Base-by-base conservation (phyloP, 2,888 invertebrate species). In the Ennomos erosarius region DNA sequence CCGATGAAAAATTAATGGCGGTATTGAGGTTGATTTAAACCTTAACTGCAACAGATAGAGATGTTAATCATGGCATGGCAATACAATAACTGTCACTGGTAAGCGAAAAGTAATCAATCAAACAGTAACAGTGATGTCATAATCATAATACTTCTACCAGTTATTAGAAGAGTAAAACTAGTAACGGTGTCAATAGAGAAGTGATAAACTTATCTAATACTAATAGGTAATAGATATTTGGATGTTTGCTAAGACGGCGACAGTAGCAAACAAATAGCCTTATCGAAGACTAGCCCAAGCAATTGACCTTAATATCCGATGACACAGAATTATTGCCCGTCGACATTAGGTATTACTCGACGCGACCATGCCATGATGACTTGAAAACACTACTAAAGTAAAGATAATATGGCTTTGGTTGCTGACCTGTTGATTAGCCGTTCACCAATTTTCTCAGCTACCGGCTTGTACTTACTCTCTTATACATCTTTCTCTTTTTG, bases 301-400 rank as follows among this genome's bases (percentile, higher is more conserved):
- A 86, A 84, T 86, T 87, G 88, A 87, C 88, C 87, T 74, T 83
- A 84, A 85, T 88, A 83, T 81, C 75, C 70, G 78, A 82, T 79
- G 81, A 84, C 78, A 76, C 76, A 73, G 75, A 77, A 83, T 79
- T 82, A 57, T 82, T 79, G 73, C 74, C 70, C 74, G 73, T 74
- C 70, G 70, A 77, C 62, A 49, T 55, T 54, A n/a, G n/a, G n/a
- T n/a, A n/a, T 39, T 39, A 55, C 44, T 50, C 16, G 49, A 33
- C n/a, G n/a, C n/a, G n/a, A n/a, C n/a, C n/a, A n/a, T n/a, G n/a
- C 45, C 48, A 38, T 47, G 6, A 33, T 43, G 33, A 36, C 9
- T 50, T 45, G 40, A 40, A 33, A 57, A 26, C 36, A 36, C 9
- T 26, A 9, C 40, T 26, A n/a, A 38, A 16, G 16, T n/a, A n/a